Percentiles rank a stretch among this genome's conserved stretches.
These are phyloP conservation scores for Arctocebus calabarensis DNA, from an alignment of 2,797 vertebrate species.

Conservation along the genomic window DNA sequence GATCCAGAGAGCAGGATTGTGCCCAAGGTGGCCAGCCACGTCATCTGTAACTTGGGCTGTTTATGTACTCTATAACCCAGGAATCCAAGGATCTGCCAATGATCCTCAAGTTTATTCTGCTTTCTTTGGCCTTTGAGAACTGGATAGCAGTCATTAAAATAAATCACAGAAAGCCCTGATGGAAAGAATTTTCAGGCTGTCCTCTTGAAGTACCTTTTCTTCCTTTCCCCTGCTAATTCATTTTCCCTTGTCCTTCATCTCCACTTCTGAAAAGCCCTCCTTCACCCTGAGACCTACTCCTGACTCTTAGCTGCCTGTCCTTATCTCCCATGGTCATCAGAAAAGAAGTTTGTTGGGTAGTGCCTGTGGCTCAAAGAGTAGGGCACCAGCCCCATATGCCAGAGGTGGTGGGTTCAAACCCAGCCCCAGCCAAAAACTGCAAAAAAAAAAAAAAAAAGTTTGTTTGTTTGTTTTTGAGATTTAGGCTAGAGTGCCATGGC, in stretches of 20 bases:
- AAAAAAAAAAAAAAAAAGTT: too few species aligned
- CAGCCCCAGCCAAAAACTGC: too few species aligned
- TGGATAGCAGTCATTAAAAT: neutral
- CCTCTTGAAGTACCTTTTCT: neutral
- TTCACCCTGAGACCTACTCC: neutral
- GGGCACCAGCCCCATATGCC: too few species aligned
- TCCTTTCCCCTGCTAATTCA: neutral
- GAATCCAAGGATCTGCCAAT: neutral
- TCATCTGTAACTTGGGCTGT: neutral
- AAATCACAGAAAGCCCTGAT: neutral
- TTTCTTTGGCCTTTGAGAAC: slow-evolving; percentile 50
- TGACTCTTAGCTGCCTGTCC: neutral
- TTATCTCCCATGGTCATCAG: neutral
- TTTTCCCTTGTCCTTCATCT: neutral
- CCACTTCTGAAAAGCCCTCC: neutral
- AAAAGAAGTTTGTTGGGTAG: neutral
- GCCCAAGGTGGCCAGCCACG: neutral
- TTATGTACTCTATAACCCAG: neutral
- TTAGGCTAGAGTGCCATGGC: too few species aligned
- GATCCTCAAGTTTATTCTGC: neutral
- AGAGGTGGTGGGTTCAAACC: too few species aligned
- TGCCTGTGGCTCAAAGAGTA: too few species aligned
- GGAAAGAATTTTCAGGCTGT: slow-evolving; percentile 4
- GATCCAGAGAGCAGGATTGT: neutral
- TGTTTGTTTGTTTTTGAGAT: too few species aligned